Percentiles rank a stretch among this genome's conserved stretches.
These are phyloP conservation scores for Rhamnusium bicolor DNA, from an alignment of 2,888 invertebrate genomes.

Conservation along the genomic window DNA sequence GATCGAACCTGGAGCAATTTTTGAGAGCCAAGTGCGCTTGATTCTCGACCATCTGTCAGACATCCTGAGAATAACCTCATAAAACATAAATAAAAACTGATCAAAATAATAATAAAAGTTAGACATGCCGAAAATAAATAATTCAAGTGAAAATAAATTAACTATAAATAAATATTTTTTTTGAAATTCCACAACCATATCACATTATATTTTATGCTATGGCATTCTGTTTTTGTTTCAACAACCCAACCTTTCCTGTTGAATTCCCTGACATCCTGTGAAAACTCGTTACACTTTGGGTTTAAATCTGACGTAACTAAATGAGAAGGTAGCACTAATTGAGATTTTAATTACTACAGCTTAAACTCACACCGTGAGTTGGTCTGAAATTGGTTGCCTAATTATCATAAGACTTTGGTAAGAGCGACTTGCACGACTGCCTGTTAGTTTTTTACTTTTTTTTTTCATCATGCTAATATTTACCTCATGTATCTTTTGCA, in stretches of 20 bases:
- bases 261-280: constrained; percentile 16
- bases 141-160: background rate
- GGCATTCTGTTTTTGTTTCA: background rate
- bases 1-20: too few relatives aligned
- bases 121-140: background rate
- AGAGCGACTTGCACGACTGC: constrained; percentile 20
- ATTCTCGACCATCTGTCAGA: too few relatives aligned
- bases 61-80: too few relatives aligned
- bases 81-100: too few relatives aligned
- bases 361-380: constrained; percentile 56
- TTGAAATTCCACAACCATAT: background rate
- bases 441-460: constrained; percentile 2
- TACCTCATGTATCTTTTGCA: constrained; percentile 48
- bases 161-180: background rate
- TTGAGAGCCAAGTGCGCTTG: too few relatives aligned
- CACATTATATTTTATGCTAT: background rate
- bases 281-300: constrained; percentile 21
- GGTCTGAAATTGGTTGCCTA: constrained; percentile 66
- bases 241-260: constrained; percentile 7
- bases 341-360: constrained; percentile 47
- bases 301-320: constrained; percentile 32
- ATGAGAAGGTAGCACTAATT: constrained; percentile 37
- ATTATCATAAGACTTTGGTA: constrained; percentile 59
- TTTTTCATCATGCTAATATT: constrained; percentile 46
- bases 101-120: background rate